phyloP scores from a whole-genome alignment of 1,140 invertebrate genomes.

The Ips nitidus region DNA sequence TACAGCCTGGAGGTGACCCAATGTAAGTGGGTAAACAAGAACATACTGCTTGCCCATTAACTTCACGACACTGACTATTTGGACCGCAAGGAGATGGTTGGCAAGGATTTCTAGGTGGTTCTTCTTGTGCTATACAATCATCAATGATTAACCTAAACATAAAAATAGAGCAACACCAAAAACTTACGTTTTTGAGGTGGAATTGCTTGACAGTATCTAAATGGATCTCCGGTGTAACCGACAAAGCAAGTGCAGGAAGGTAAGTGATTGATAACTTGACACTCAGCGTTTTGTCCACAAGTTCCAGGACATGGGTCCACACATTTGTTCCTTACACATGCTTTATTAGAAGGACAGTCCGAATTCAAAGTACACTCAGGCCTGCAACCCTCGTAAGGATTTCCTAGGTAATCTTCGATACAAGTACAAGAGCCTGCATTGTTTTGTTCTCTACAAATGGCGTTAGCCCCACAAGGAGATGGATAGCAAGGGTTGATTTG shows the following conservation, averaged over 20 bases:
- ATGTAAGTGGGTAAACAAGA: conserved; percentile 61
- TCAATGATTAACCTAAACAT: background rate
- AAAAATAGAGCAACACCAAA: conserved; percentile 16
- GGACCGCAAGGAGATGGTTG: conserved; percentile 62
- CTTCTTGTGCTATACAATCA: conserved; percentile 49
- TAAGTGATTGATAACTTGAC: conserved; percentile 62
- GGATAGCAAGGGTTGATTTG: conserved; percentile 60
- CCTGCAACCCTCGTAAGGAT: conserved; percentile 73
- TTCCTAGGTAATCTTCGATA: conserved; percentile 66
- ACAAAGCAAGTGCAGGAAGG: conserved; percentile 61
- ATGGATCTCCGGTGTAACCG: conserved; percentile 67
- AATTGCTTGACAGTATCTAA: conserved; percentile 64
- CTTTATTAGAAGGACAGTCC: conserved; percentile 64
- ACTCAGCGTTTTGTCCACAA: conserved; percentile 66
- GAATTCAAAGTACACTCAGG: conserved; percentile 67
- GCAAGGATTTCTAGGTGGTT: conserved; percentile 61
- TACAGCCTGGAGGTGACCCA: conserved; percentile 66
- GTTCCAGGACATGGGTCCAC: conserved; percentile 68
- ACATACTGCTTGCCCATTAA: conserved; percentile 68
- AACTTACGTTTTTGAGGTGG: conserved; percentile 48
- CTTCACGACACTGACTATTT: conserved; percentile 64
- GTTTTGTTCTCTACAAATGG: conserved; percentile 64
- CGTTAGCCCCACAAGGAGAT: conserved; percentile 70
- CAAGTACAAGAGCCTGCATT: conserved; percentile 69
- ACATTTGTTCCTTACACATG: conserved; percentile 65